These are phyloP conservation scores for Tinamus guttatus DNA, from an alignment of 2,113 vertebrate species.

Conservation along the genomic window DNA sequence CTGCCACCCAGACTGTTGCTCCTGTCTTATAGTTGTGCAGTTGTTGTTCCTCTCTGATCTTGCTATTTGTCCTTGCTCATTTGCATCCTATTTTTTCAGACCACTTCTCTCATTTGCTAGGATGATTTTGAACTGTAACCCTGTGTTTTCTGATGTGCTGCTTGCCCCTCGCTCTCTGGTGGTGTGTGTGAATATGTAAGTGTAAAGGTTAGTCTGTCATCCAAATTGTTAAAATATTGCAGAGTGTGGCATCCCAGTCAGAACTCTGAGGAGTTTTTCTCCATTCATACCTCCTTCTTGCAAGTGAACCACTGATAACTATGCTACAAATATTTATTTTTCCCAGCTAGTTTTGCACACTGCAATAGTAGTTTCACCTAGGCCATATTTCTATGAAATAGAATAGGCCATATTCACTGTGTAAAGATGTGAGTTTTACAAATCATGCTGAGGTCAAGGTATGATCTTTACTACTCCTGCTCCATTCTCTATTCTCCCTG, in stretches of 20 bases:
- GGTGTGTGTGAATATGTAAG: conserved; percentile 37
- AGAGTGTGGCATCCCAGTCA: conserved; percentile 19
- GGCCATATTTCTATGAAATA: background rate
- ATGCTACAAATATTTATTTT: background rate
- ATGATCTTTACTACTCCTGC: background rate
- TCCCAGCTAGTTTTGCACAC: background rate
- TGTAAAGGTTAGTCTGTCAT: conserved; percentile 1
- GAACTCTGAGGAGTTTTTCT: conserved; percentile 37
- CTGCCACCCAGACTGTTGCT: conserved; percentile 17
- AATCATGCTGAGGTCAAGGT: background rate
- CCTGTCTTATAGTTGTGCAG: background rate
- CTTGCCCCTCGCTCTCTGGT: background rate
- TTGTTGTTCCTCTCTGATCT: conserved; percentile 32
- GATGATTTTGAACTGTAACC: conserved; percentile 22
- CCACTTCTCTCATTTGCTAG: background rate
- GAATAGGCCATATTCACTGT: background rate
- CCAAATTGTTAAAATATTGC: conserved; percentile 31
- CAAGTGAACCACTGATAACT: background rate
- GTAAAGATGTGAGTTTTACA: background rate
- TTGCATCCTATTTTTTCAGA: conserved; percentile 33
- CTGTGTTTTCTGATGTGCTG: background rate
- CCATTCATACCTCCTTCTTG: background rate
- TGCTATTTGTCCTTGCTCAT: conserved; percentile 1
- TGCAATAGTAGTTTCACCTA: background rate
- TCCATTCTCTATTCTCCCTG: background rate